Evolutionary conservation across 2,113 vertebrate species (phyloP).

Genomic region (Ageneiosus marmoratus): DNA sequence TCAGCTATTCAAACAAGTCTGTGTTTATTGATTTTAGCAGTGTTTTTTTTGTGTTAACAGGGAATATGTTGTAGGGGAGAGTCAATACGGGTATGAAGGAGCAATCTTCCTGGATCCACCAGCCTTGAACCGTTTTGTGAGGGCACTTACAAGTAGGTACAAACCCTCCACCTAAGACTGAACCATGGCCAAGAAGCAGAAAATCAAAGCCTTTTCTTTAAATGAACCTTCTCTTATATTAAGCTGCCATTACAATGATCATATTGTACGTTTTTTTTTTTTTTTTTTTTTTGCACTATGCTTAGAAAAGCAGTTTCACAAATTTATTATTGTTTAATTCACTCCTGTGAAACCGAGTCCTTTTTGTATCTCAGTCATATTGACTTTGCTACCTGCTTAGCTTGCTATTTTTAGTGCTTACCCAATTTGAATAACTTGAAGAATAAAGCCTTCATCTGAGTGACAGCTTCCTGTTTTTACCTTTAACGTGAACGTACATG

Average conservation of each 20-base stretch:
- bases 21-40: not conserved
- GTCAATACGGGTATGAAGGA: conserved; percentile 68
- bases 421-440: not conserved
- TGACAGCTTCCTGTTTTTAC: conserved; percentile 11
- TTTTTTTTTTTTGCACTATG: no score
- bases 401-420: not conserved
- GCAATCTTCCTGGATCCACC: conserved; percentile 68
- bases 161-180: not conserved
- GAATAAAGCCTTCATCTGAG: not conserved
- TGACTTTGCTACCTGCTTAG: not conserved
- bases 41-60: conserved; percentile 60
- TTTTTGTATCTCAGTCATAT: not conserved
- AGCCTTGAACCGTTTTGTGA: conserved; percentile 73
- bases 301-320: not conserved
- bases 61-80: conserved; percentile 76
- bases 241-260: not conserved
- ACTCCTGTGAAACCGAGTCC: not conserved
- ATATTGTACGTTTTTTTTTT: no score
- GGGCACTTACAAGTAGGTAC: conserved; percentile 76
- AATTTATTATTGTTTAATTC: not conserved
- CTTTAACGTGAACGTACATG: not conserved
- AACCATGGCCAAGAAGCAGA: not conserved
- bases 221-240: not conserved
- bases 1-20: not conserved
- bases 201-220: not conserved